These are phyloP conservation scores for Apodemus speciosus DNA, from an alignment of 2,113 vertebrate genomes.

Conservation along the genomic window DNA sequence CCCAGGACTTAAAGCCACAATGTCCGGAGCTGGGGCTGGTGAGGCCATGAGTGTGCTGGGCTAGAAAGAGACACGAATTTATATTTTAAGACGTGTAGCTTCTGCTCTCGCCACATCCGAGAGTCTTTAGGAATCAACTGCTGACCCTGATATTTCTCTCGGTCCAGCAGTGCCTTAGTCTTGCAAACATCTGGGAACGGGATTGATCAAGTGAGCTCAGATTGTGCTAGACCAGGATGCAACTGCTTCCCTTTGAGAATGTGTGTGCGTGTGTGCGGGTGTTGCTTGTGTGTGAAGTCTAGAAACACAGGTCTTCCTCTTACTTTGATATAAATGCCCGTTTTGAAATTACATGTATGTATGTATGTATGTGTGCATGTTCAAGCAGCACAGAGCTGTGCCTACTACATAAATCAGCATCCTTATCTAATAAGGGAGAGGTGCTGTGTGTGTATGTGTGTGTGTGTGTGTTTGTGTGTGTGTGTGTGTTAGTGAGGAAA, in stretches of 20 bases:
- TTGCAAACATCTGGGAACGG: neutral
- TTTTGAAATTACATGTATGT: neutral
- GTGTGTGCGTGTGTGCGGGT: neutral
- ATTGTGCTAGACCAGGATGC: neutral
- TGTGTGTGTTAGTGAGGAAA: slow-evolving; percentile 50
- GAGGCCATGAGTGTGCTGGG: too few relatives aligned
- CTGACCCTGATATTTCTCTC: neutral
- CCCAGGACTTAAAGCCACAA: neutral
- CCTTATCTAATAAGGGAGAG: neutral
- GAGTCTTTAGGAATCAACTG: neutral
- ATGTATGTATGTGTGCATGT: neutral
- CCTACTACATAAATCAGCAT: neutral
- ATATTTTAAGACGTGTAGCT: neutral
- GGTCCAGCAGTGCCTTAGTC: neutral
- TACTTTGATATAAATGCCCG: neutral
- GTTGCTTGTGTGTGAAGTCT: neutral
- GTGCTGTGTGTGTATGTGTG: slow-evolving; percentile 13
- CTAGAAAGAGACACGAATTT: neutral
- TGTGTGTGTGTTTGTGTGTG: neutral
- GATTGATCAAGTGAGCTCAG: neutral
- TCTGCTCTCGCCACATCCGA: neutral
- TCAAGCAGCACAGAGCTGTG: neutral
- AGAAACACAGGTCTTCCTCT: neutral
- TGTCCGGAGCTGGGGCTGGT: neutral
- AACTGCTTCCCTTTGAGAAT: neutral